These are phyloP conservation scores for Tetragonisca angustula DNA, from an alignment of 2,888 invertebrate genomes.

Conservation along the genomic window DNA sequence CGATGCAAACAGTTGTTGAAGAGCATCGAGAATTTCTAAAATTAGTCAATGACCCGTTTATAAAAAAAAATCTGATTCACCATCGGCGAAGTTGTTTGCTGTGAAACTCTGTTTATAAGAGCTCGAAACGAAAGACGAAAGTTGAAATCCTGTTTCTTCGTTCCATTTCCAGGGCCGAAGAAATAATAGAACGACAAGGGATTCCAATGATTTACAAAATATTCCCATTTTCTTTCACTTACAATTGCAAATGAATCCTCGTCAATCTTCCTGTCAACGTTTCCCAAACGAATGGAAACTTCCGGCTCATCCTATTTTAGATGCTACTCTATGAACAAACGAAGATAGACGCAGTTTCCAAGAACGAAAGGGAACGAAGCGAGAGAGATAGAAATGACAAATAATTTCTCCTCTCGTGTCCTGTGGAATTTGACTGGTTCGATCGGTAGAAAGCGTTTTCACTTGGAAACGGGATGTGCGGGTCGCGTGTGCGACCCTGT, in stretches of 20 bases:
- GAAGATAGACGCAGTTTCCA: not conserved
- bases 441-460: slow-evolving; percentile 67
- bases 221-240: not conserved
- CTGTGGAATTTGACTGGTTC: slow-evolving; percentile 57
- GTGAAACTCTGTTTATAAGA: too few species aligned
- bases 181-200: too few species aligned
- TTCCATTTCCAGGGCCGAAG: too few species aligned
- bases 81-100: too few species aligned
- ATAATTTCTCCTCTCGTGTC: not conserved
- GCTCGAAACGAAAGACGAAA: too few species aligned
- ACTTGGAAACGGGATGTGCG: slow-evolving; percentile 49
- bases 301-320: not conserved
- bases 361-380: not conserved
- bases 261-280: not conserved
- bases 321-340: not conserved
- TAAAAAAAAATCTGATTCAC: not conserved
- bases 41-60: too few species aligned
- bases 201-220: not conserved
- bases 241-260: too few species aligned
- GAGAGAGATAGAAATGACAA: not conserved
- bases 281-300: not conserved
- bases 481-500: slow-evolving; percentile 14
- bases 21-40: too few species aligned
- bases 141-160: too few species aligned
- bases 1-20: too few species aligned